Evolutionary conservation across 2,888 invertebrate species (phyloP).

Genomic region (Cyrtodaria siliqua): DNA sequence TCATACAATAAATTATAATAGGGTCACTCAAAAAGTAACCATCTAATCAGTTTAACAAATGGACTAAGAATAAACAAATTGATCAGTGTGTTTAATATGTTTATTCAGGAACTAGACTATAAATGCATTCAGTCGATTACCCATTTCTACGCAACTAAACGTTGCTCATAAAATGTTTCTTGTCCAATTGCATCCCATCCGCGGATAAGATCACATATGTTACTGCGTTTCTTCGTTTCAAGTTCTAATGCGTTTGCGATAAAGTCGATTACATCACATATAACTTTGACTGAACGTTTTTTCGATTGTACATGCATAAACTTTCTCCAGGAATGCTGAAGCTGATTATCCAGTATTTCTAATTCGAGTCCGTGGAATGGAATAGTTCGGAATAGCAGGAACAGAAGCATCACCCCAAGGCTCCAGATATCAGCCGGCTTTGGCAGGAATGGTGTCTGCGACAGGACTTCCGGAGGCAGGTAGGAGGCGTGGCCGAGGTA

Average conservation of each 20-base stretch:
- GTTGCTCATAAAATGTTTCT: constrained; percentile 3
- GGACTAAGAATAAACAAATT: no score
- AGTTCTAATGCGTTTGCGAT: constrained; percentile 8
- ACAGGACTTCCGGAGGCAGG: constrained; percentile 54
- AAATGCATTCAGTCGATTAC: no score
- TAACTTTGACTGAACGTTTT: background rate
- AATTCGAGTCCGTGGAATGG: constrained; percentile 49
- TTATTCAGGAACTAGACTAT: no score
- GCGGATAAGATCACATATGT: constrained; percentile 37
- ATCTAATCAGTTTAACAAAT: no score
- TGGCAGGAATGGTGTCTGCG: constrained; percentile 53
- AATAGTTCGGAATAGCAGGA: constrained; percentile 41
- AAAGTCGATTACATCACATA: constrained; percentile 7
- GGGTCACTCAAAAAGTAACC: no score
- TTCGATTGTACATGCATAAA: constrained; percentile 19
- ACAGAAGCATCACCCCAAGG: constrained; percentile 59
- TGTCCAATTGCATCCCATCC: constrained; percentile 30
- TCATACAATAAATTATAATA: no score
- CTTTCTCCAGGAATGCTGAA: constrained; percentile 31
- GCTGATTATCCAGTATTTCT: constrained; percentile 36
- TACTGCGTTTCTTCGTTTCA: constrained; percentile 9
- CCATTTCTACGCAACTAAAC: no score
- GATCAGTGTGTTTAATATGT: no score
- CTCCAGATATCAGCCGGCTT: constrained; percentile 68
- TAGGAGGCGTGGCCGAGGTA: constrained; percentile 64